Evolutionary conservation across 2,113 vertebrate genomes (phyloP), one percentile per base, ranked within the genome.

Genomic region (Chitala chitala): DNA sequence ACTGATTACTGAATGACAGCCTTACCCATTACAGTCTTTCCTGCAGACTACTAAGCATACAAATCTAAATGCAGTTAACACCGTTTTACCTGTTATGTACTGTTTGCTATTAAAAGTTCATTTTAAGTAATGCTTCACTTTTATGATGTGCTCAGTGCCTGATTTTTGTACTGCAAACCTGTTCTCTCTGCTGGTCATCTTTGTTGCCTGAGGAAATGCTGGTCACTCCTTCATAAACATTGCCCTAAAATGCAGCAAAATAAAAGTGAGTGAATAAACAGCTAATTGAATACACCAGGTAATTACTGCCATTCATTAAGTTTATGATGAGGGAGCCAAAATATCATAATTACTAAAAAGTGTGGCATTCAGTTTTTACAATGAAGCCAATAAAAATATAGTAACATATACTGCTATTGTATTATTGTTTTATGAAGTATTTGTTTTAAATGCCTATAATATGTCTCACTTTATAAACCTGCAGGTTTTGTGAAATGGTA

Each of bases 181-280:
- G 75, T 58, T 77, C 71, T n/a, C 12, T 15, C 20, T 22, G 4
- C n/a, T 64, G 48, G 5, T 72, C 71, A 5, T 80, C 78, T 58
- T 59, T 29, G 1, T 17, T n/a, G 12, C 79, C 71, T 17, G 77
- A 59, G 74, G 29, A 76, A 36, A 83, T 53, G 48, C 73, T 74
- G 46, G 53, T 3, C n/a, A 80, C 75, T 31, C 75, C 71, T 5
- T 76, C 75, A 66, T 29, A 64, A 13, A 69, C 7, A 46, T 80
- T 80, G 66, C 61, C 77, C 87, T 87, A 55, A 70, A 1, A 54
- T 46, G 9, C 17, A 24, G 26, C 44, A 26, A 72, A 46, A 9
- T 13, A 3, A 10, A 48, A 31, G 2, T 24, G 2, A 68, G n/a
- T 29, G 46, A 46, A 68, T 22, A 68, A 70, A 38, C 50, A 17